These are phyloP conservation scores for Regulus satrapa DNA, from an alignment of 2,113 vertebrate genomes.

Conservation along the genomic window DNA sequence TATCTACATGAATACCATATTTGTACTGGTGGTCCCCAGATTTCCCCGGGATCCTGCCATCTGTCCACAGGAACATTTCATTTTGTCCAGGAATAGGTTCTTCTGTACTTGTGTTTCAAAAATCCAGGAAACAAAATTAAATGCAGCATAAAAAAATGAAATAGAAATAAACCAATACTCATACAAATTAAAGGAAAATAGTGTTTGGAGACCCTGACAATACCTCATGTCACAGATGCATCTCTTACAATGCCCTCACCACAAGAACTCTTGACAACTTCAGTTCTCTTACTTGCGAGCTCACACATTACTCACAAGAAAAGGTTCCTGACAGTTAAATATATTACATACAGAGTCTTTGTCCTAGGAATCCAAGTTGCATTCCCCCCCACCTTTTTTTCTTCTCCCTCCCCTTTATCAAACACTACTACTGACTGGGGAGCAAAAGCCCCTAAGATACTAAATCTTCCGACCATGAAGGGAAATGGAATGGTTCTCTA, in stretches of 20 bases:
- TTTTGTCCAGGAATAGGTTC: background rate
- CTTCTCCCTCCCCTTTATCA: slow-evolving; percentile 21
- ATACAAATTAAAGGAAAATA: background rate
- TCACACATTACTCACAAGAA: background rate
- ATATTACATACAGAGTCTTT: background rate
- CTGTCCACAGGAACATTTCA: background rate
- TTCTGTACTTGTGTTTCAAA: background rate
- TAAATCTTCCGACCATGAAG: slow-evolving; percentile 54
- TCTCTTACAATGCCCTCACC: background rate
- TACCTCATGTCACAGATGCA: background rate
- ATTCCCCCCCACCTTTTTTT: background rate
- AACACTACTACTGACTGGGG: background rate
- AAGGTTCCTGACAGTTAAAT: slow-evolving; percentile 37
- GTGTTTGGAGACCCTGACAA: background rate
- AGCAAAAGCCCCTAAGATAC: slow-evolving; percentile 23
- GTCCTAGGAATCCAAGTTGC: background rate
- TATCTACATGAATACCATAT: background rate
- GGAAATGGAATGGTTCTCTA: slow-evolving; percentile 46
- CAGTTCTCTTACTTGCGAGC: background rate
- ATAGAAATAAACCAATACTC: background rate
- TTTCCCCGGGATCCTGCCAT: background rate
- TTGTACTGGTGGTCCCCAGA: background rate
- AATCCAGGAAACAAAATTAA: background rate
- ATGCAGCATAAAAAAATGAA: background rate
- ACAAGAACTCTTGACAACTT: background rate